Base-by-base conservation (phyloP, 2,797 vertebrate species). In the Rhinella marina region DNA sequence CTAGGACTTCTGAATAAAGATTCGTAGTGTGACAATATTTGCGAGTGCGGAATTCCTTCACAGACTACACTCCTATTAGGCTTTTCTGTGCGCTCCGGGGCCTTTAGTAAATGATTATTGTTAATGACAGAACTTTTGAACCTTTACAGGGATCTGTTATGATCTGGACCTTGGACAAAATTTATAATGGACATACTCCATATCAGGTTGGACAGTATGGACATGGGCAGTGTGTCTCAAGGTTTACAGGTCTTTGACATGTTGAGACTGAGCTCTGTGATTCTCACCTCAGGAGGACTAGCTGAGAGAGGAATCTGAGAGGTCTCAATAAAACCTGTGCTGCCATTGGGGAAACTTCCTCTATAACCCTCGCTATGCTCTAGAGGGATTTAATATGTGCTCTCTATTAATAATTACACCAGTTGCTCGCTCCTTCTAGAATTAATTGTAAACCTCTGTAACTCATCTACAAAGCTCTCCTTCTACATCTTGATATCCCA, bases 61-160 rank as follows among this genome's bases (percentile, higher is more conserved):
- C 59, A 62, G 7, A 7, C 21, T 25, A 68, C n/a, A 5, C 14
- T 14, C 14, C 3, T 14, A 68, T 5, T 27, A 68, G 25, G 14
- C 64, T 14, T n/a, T n/a, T 25, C 62, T 32, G 8, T 32, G 19
- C 62, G 81, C 23, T 54, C 14, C 10, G 61, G 2, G 57, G 80
- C 11, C 48, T 50, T 66, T 29, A 32, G 81, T 83, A 72, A 70
- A 83, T 83, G 41, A 83, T 83, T 83, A 56, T 19, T 52, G 10
- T 27, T 68, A 83, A 75, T 75, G 29, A 59, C 70, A 17, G 1
- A 73, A 68, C 81, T 83, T 56, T 70, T 66, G 41, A 73, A 29
- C 56, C 57, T 7, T 66, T 17, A 10, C 23, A 12, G 19, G 79
- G 6, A 7, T 32, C 17, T n/a, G 1, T 32, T 19, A 64, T 50